Evolutionary conservation across 1,140 invertebrate species (phyloP).

Genomic region (Drosophila watanabei): DNA sequence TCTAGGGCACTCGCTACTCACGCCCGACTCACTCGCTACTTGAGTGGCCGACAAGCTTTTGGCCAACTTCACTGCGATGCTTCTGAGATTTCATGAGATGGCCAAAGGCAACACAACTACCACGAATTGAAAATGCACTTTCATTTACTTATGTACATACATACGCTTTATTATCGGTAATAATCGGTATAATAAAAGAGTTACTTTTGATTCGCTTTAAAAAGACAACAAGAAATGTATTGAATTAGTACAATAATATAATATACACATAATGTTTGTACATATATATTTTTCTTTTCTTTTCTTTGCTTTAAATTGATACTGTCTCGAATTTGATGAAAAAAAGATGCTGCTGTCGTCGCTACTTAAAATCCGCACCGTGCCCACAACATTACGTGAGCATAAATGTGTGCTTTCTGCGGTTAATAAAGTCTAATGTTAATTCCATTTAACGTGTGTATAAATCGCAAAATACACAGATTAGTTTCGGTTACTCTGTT

Average conservation of each 20-base stretch:
- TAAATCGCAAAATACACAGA: constrained; percentile 33
- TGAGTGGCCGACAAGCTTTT: neutral
- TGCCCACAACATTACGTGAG: constrained; percentile 17
- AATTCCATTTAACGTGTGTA: constrained; percentile 28
- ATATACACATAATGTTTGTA: constrained; percentile 55
- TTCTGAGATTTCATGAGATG: neutral
- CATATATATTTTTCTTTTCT: constrained; percentile 14
- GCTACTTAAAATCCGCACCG: constrained; percentile 17
- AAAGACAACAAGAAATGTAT: constrained; percentile 65
- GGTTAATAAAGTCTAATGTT: constrained; percentile 31
- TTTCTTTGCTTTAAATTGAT: constrained; percentile 22
- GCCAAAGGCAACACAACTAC: too few relatives aligned
- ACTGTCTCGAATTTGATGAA: constrained; percentile 38
- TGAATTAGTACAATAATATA: constrained; percentile 57
- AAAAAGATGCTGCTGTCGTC: constrained; percentile 22
- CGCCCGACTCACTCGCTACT: neutral
- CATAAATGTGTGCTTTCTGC: constrained; percentile 3
- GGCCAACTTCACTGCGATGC: neutral
- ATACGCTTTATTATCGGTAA: constrained; percentile 31
- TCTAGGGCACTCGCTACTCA: neutral
- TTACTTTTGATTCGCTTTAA: constrained; percentile 33
- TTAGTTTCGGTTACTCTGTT: constrained; percentile 20
- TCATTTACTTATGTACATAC: constrained; percentile 27
- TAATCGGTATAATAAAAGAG: constrained; percentile 36
- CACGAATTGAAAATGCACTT: constrained; percentile 12